These are phyloP conservation scores for Platycnemis pennipes DNA, from an alignment of 2,888 invertebrate genomes.

Conservation along the genomic window DNA sequence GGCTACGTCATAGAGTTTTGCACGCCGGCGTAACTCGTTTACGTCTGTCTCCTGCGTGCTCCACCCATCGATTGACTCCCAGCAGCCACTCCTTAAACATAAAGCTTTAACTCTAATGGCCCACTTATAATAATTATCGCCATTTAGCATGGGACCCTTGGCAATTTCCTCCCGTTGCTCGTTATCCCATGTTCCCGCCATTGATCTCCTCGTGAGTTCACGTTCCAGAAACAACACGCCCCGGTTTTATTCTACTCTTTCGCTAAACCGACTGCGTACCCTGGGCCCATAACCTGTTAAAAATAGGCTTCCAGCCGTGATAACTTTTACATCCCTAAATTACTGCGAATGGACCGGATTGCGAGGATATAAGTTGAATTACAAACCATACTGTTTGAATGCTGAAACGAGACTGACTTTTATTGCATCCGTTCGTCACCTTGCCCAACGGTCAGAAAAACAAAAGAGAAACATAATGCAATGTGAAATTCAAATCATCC, in stretches of 20 bases:
- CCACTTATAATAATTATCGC: not conserved
- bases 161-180: not conserved
- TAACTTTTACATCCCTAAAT: not conserved
- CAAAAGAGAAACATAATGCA: not conserved
- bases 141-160: not conserved
- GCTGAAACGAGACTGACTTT: not conserved
- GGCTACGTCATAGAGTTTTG: not conserved
- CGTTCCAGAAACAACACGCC: not conserved
- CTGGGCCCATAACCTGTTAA: not conserved
- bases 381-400: not conserved
- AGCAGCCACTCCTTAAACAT: not conserved
- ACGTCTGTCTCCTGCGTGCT: not conserved
- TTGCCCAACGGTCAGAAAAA: not conserved
- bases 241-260: not conserved
- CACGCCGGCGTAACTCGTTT: not conserved
- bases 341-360: not conserved
- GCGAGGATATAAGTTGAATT: not conserved
- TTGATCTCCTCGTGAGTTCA: not conserved
- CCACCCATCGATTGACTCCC: not conserved
- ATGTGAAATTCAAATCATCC: slow-evolving; percentile 24
- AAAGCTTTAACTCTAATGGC: not conserved
- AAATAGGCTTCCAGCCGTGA: not conserved
- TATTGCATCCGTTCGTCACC: not conserved
- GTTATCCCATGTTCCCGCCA: not conserved
- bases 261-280: not conserved